Evolutionary conservation across 2,888 invertebrate genomes (phyloP).

Genomic region (Metopia argyrocephala): DNA sequence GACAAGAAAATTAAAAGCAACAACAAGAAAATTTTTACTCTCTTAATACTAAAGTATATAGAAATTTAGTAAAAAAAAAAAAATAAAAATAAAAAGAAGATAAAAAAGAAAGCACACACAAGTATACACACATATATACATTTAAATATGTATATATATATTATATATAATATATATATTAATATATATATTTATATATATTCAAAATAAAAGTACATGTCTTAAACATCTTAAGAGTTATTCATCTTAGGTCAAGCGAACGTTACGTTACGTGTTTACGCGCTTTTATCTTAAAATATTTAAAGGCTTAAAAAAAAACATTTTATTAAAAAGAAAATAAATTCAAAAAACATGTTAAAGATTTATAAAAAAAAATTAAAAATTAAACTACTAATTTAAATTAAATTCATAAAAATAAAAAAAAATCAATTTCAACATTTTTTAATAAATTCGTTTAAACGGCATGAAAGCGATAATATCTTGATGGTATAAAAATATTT

Average conservation of each 20-base stretch:
- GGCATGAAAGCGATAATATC: conserved; percentile 43
- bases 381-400: too few species aligned
- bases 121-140: conserved; percentile 28
- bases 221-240: conserved; percentile 76
- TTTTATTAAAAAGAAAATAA: conserved; percentile 13
- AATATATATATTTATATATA: conserved; percentile 58
- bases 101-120: conserved; percentile 49
- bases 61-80: conserved; percentile 34
- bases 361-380: conserved; percentile 1
- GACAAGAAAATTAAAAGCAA: conserved; percentile 22
- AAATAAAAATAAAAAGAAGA: background rate
- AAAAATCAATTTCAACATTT: conserved; percentile 30
- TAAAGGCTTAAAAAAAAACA: conserved; percentile 26
- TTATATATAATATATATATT: conserved; percentile 52
- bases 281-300: conserved; percentile 59
- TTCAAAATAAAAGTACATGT: conserved; percentile 75
- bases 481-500: conserved; percentile 44
- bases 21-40: conserved; percentile 25
- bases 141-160: conserved; percentile 24
- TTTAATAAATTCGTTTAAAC: conserved; percentile 20
- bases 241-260: conserved; percentile 72
- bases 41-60: conserved; percentile 42
- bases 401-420: background rate
- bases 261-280: conserved; percentile 65
- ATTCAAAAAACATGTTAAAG: conserved; percentile 15